Conservation (phyloP, 2,113 vertebrate species). For the Petrocephalus zakoni region DNA sequence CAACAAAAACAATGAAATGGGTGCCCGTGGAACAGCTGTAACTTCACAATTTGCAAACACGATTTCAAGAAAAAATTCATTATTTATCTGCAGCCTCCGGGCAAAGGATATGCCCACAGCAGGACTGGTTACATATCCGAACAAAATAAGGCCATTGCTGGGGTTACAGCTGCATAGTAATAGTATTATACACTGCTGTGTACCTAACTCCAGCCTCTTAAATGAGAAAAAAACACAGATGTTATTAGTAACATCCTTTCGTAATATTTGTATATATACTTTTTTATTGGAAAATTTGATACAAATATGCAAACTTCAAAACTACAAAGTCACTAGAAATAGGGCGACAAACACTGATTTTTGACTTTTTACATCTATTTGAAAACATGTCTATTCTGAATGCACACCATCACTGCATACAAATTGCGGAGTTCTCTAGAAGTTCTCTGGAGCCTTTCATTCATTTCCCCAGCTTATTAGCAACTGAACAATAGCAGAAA, state of each 20-base stretch:
- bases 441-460: neutral
- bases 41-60: constrained; percentile 46
- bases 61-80: constrained; percentile 57
- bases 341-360: neutral
- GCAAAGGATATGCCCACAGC: constrained; percentile 56
- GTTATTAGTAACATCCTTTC: neutral
- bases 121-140: constrained; percentile 39
- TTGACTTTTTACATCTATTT: neutral
- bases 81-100: constrained; percentile 60
- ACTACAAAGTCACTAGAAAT: neutral
- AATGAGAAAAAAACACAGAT: constrained; percentile 27
- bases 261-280: neutral
- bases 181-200: constrained; percentile 34
- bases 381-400: neutral
- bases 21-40: constrained; percentile 50
- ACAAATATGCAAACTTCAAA: neutral
- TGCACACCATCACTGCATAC: neutral
- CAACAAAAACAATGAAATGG: constrained; percentile 46
- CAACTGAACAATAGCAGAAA: neutral
- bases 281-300: neutral
- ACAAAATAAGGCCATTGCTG: constrained; percentile 51
- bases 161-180: constrained; percentile 40
- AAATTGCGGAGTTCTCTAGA: neutral
- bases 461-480: neutral
- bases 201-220: constrained; percentile 17